phyloP scores from a whole-genome alignment of 2,797 vertebrate species.

The Gobionotothen gibberifrons region DNA sequence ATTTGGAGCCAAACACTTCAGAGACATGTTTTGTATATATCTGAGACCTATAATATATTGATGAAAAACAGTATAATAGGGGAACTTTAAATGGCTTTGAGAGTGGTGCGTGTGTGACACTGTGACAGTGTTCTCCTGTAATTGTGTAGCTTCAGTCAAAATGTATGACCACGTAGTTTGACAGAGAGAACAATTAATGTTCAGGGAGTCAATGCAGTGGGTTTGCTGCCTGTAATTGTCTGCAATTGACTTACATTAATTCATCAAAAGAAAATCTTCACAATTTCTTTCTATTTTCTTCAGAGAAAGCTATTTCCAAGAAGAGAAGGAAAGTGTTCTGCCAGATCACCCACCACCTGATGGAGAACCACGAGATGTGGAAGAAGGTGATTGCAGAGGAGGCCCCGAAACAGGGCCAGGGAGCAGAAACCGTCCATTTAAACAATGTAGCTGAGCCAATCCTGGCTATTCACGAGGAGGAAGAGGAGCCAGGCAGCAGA shows the following conservation, averaged over 20 bases:
- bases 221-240: background rate
- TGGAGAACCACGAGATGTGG: slow-evolving; percentile 99
- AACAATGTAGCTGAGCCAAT: slow-evolving; percentile 90
- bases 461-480: slow-evolving; percentile 94
- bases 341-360: slow-evolving; percentile 94
- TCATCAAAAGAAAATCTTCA: too few relatives aligned
- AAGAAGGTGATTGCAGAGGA: slow-evolving; percentile 95
- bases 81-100: background rate
- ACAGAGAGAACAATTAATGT: background rate
- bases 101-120: background rate
- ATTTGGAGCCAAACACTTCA: too few relatives aligned
- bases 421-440: slow-evolving; percentile 76
- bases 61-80: too few relatives aligned
- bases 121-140: background rate
- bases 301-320: slow-evolving; percentile 81
- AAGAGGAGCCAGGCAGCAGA: slow-evolving; percentile 90
- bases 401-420: slow-evolving; percentile 79
- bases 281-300: background rate
- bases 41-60: too few relatives aligned
- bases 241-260: background rate
- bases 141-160: background rate
- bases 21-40: too few relatives aligned
- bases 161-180: background rate
- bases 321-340: slow-evolving; percentile 95
- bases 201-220: background rate